phyloP scores from a whole-genome alignment of 2,888 invertebrate species.

The Himalopsyche anomala region DNA sequence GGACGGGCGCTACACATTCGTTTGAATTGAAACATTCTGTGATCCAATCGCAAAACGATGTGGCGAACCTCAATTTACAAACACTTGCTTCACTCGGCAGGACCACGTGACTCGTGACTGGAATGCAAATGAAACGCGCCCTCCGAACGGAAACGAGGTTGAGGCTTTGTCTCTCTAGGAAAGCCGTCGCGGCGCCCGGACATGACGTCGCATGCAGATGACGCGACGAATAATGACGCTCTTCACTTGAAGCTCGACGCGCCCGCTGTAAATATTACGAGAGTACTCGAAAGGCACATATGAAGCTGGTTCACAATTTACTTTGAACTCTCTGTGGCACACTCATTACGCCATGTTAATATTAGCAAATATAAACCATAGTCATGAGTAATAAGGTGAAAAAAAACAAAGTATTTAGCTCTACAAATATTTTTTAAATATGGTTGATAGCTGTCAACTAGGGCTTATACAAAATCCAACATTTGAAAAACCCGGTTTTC shows the following conservation, averaged over 20 bases:
- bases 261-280: conserved; percentile 28
- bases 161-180: conserved; percentile 10
- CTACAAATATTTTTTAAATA: too few species aligned
- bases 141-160: conserved; percentile 28
- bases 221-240: conserved; percentile 52
- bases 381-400: background rate
- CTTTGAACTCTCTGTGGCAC: conserved; percentile 2
- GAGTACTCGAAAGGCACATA: background rate
- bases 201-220: conserved; percentile 50
- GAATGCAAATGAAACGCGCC: conserved; percentile 49
- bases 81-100: conserved; percentile 17
- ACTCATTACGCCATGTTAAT: background rate
- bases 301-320: background rate
- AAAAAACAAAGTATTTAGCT: too few species aligned
- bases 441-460: too few species aligned
- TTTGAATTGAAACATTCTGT: conserved; percentile 5
- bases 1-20: background rate
- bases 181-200: conserved; percentile 15
- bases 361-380: background rate
- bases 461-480: too few species aligned
- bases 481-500: too few species aligned
- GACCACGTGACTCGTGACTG: conserved; percentile 48
- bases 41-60: conserved; percentile 1
- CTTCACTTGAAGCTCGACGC: conserved; percentile 48
- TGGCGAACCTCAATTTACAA: conserved; percentile 28